Evolutionary conservation across 2,797 vertebrate species (phyloP), one percentile per base, ranked within the genome.

Genomic region (Carcharodon carcharias): DNA sequence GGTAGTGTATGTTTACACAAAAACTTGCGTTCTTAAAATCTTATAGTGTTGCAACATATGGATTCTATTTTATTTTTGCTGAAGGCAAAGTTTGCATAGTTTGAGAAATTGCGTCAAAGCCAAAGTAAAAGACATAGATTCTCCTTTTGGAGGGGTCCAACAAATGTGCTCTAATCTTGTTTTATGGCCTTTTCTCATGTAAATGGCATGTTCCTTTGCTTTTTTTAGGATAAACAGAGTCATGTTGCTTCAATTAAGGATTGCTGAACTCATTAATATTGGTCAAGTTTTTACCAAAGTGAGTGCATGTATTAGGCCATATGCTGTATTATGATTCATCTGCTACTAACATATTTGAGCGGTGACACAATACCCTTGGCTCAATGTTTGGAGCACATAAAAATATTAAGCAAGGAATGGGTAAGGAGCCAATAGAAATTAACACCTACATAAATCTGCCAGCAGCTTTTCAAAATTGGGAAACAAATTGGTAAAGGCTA

Each of bases 191-290:
- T 93, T 65, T 45, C n/a, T 35, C 31, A 91, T 63, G 58, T 91
- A 16, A 61, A 16, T 91, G 28, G 88, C 56, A 89, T 35, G 87
- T 31, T 58, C 58, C 50, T 35, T 58, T 56, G 54, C 31, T 28
- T 23, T 91, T 35, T 35, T 63, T 63, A 61, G 31, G n/a, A 91
- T 61, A 91, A 91, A 63, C 88, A 91, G n/a, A 91, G 88, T n/a
- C 88, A 91, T 61, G 88, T 61, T 91, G 58, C 58, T 91, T 91
- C 56, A 91, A 61, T 91, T 91, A 91, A 91, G 63, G 88, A n/a
- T 91, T 91, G 58, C 58, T 91, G n/a, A 91, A 21, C 35, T 35
- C 88, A 91, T 91, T 61, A 61, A 91, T 91, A 31, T 61, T 63
- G 91, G 35, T 63, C 58, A 91, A 61, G 56, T 16, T 91, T 91